These are phyloP conservation scores for Bufo gargarizans DNA, from an alignment of 2,113 vertebrate species.

Conservation along the genomic window DNA sequence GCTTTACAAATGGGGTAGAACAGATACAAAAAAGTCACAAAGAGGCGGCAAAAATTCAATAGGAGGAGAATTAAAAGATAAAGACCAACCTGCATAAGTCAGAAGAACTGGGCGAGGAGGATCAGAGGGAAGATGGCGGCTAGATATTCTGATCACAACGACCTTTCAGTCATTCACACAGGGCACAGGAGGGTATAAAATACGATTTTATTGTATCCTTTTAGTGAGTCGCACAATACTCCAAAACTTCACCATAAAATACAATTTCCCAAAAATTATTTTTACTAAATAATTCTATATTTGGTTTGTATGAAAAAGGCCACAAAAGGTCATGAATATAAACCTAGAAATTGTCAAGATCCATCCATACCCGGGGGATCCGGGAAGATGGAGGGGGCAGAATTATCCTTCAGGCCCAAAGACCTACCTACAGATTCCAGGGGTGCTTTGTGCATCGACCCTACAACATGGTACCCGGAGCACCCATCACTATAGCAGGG, in stretches of 20 bases:
- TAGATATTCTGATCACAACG: too few species aligned
- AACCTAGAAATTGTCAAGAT: neutral
- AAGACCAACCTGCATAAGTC: too few species aligned
- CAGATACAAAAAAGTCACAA: too few species aligned
- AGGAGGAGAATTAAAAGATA: too few species aligned
- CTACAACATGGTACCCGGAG: neutral
- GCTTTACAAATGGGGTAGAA: too few species aligned
- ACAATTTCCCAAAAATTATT: neutral
- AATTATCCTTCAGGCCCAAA: neutral
- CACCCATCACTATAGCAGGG: too few species aligned
- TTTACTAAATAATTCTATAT: neutral
- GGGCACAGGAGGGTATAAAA: neutral
- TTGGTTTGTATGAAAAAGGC: neutral
- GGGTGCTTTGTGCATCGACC: neutral
- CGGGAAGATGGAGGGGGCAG: neutral
- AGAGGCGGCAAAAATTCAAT: too few species aligned
- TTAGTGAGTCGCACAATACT: neutral
- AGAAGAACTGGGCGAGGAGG: too few species aligned
- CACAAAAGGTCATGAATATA: neutral
- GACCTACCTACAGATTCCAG: neutral
- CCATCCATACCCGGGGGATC: neutral
- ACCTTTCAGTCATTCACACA: neutral
- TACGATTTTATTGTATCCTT: neutral
- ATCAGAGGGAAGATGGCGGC: too few species aligned
- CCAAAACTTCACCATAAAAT: neutral